Conservation (phyloP, 1,140 invertebrate species). For the Helicoverpa zea region DNA sequence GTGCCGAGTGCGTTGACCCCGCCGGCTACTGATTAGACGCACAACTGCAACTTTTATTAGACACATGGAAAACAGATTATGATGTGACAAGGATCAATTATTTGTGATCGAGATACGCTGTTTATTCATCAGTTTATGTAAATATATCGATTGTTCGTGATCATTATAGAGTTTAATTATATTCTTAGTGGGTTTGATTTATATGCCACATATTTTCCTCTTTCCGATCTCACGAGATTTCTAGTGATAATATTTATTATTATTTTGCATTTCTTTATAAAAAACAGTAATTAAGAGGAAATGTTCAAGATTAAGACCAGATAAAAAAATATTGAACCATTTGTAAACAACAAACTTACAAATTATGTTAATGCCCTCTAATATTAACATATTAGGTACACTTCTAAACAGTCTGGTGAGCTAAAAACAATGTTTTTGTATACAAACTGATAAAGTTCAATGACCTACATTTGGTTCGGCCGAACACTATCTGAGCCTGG, state of each 20-base stretch:
- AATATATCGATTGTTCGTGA: too few relatives aligned
- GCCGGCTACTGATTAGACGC: constrained; percentile 69
- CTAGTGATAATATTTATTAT: too few relatives aligned
- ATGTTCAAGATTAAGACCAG: neutral
- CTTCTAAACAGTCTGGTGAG: constrained; percentile 1
- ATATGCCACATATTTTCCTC: too few relatives aligned
- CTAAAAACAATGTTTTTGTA: constrained; percentile 29
- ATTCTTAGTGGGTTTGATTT: too few relatives aligned
- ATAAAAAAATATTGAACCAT: neutral
- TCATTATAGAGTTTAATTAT: too few relatives aligned
- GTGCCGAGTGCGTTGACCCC: constrained; percentile 66
- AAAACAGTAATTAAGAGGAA: neutral
- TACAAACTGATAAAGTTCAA: constrained; percentile 44
- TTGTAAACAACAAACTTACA: neutral
- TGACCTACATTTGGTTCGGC: constrained; percentile 13
- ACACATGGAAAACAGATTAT: constrained; percentile 47
- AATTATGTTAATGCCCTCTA: constrained; percentile 21
- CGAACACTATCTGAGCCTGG: neutral
- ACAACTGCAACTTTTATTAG: constrained; percentile 65
- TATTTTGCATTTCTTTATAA: too few relatives aligned
- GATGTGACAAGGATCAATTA: constrained; percentile 29
- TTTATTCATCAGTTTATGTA: neutral
- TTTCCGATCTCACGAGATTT: too few relatives aligned
- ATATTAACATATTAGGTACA: constrained; percentile 5
- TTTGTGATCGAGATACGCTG: neutral